Evolutionary conservation across 2,888 invertebrate genomes (phyloP).

Genomic region (Globia sparganii): DNA sequence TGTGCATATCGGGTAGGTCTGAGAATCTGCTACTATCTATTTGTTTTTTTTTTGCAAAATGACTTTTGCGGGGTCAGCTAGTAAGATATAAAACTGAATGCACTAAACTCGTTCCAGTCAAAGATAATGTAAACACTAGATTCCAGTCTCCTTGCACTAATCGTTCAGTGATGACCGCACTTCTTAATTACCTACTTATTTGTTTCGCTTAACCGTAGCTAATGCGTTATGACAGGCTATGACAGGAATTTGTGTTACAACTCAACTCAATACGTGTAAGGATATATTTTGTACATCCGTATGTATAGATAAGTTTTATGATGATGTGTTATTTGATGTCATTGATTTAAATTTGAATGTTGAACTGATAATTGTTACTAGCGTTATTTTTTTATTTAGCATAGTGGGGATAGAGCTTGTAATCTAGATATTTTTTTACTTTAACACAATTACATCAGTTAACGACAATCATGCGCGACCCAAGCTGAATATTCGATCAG

Average conservation of each 20-base stretch:
- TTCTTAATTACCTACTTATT: slow-evolving; percentile 35
- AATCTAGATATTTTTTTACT: too few species aligned
- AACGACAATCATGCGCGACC: too few species aligned
- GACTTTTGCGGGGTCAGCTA: too few species aligned
- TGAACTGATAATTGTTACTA: neutral
- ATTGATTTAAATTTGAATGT: neutral
- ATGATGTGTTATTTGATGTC: neutral
- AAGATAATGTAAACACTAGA: too few species aligned
- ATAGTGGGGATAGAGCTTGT: neutral
- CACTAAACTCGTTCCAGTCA: neutral
- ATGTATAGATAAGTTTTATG: too few species aligned
- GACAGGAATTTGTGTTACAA: neutral
- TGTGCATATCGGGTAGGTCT: too few species aligned
- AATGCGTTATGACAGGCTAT: slow-evolving; percentile 18
- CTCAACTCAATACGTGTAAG: neutral
- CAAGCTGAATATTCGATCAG: neutral
- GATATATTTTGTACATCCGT: neutral
- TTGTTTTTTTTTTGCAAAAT: too few species aligned
- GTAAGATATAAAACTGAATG: neutral
- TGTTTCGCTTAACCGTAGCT: slow-evolving; percentile 9
- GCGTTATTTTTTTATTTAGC: too few species aligned
- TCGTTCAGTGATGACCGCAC: slow-evolving; percentile 7
- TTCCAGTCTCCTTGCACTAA: slow-evolving; percentile 29
- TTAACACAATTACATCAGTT: too few species aligned
- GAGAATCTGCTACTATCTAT: too few species aligned